Base-by-base conservation (phyloP, 1,140 invertebrate species). In the Branchinecta lindahli region DNA sequence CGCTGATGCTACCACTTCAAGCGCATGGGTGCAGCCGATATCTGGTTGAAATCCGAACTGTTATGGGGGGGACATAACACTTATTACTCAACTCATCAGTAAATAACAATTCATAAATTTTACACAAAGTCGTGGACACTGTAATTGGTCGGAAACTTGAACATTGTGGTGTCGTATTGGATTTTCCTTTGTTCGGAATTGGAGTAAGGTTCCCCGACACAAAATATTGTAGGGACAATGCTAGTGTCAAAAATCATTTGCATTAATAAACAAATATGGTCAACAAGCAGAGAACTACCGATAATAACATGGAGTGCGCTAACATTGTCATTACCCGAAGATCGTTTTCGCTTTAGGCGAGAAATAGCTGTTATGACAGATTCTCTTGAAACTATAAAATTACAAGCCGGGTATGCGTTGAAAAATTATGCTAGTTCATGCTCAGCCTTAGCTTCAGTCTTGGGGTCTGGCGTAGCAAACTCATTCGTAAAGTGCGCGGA, bases 51-150 rank as follows among this genome's bases (percentile, higher is more conserved):
- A n/a, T n/a, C n/a, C 68, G 71, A 67, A 12, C 66, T 8, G 8
- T 20, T 18, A 18, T 67, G 44, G 18, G 8, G 8, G 33, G 33
- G 2, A 61, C 52, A 61, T 6, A 61, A 6, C 52, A 61, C 52
- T 61, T 61, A 12, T 6, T 61, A 20, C 52, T 20, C 18, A 15
- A 61, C 18, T 61, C 52, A 61, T 61, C 52, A 61, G 6, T 61
- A 20, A 61, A 61, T 61, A 61, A 61, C 52, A 61, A 61, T 61
- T 61, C 18, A 61, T 61, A 61, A 61, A 61, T 61, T 61, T 61
- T 61, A 61, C 52, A 61, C 12, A 61, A 61, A 15, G 52, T 61
- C 18, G 18, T 61, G 52, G 52, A 61, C 52, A 61, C 52, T 61
- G 52, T 61, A 61, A 61, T 61, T 3, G 52, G 52, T 3, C 18